A percentile compares a stretch with the other conserved stretches of the same genome.
These are phyloP conservation scores for Ophion ventricosus DNA, from an alignment of 2,888 invertebrate species.

Conservation along the genomic window DNA sequence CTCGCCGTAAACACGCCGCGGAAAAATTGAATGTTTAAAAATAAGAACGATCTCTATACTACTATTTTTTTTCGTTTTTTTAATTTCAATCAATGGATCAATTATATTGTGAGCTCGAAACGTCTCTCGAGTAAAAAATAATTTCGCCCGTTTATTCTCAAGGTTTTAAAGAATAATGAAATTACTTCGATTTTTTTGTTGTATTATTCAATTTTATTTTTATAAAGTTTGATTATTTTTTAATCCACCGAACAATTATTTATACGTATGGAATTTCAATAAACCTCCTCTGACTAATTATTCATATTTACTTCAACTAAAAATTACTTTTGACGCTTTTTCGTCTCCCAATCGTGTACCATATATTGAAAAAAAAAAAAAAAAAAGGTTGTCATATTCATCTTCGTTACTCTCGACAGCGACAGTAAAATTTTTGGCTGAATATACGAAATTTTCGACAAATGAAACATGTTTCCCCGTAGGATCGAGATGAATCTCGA, in stretches of 20 bases:
- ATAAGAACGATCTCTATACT: not conserved
- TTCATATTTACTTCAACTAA: not conserved
- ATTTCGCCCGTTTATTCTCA: not conserved
- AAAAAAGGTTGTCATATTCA: not conserved
- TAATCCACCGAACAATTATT: not conserved
- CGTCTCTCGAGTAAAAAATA: not conserved
- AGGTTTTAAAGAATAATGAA: not conserved
- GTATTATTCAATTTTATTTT: not conserved
- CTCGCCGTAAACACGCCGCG: slow-evolving; percentile 45
- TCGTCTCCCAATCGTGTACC: not conserved
- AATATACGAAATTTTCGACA: slow-evolving; percentile 31
- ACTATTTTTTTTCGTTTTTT: slow-evolving; percentile 13
- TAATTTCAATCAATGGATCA: not conserved
- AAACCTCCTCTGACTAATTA: not conserved
- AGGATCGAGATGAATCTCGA: slow-evolving; percentile 12
- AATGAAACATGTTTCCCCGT: not conserved
- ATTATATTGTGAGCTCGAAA: not conserved
- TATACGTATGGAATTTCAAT: not conserved
- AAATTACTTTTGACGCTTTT: not conserved
- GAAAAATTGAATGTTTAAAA: slow-evolving; percentile 3
- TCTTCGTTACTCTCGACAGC: not conserved
- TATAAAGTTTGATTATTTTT: not conserved
- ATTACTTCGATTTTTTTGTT: not conserved
- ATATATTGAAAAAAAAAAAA: not conserved
- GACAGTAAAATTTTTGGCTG: slow-evolving; percentile 25